A percentile compares a stretch with the other conserved stretches of the same genome.
phyloP scores from a whole-genome alignment of 2,888 invertebrate species.

The Branchinecta sandiegonensis region DNA sequence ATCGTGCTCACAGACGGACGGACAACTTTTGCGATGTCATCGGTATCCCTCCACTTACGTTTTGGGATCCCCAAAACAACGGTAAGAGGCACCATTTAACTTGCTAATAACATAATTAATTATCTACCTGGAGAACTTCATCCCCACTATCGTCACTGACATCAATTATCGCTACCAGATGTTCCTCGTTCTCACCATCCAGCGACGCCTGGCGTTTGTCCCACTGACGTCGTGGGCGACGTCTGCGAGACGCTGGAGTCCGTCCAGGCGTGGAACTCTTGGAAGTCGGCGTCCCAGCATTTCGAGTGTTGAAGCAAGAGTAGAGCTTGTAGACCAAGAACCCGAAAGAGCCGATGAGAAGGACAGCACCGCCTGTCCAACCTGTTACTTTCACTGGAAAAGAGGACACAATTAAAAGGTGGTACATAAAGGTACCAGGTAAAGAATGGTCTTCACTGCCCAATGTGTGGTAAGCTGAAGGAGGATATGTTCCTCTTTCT shows the following conservation, averaged over 20 bases:
- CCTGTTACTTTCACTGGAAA: conserved; percentile 2
- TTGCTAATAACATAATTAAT: neutral
- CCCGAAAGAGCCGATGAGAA: conserved; percentile 9
- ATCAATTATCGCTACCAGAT: neutral
- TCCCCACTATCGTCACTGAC: conserved; percentile 5
- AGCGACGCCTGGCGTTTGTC: neutral
- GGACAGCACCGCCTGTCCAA: conserved; percentile 15
- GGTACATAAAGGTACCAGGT: too few species aligned
- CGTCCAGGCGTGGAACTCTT: neutral
- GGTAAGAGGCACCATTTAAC: too few species aligned
- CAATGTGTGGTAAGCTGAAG: too few species aligned
- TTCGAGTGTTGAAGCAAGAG: neutral
- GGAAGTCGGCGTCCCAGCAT: neutral
- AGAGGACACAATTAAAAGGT: neutral
- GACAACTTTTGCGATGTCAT: too few species aligned
- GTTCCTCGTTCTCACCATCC: conserved; percentile 3
- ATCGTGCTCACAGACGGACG: too few species aligned
- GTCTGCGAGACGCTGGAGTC: neutral
- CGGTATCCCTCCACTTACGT: too few species aligned
- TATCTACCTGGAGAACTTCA: neutral
- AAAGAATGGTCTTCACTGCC: too few species aligned
- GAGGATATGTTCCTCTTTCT: too few species aligned
- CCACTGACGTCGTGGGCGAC: neutral
- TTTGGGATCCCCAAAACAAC: too few species aligned
- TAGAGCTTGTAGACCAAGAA: neutral